phyloP scores from a whole-genome alignment of 2,888 invertebrate genomes.

The Synanthedon formicaeformis region DNA sequence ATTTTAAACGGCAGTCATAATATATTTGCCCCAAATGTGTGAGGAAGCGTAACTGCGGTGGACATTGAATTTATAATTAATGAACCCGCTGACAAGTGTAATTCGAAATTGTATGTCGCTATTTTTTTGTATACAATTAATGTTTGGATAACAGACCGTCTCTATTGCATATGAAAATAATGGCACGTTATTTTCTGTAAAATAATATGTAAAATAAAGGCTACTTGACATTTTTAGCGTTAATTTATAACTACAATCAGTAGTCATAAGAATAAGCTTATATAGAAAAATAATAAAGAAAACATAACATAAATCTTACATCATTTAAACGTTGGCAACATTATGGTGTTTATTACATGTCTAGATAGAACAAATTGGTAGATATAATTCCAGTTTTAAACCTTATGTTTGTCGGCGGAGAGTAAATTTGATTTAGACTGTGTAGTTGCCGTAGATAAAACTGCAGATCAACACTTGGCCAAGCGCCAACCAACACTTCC shows the following conservation, averaged over 20 bases:
- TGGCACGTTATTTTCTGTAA: no score
- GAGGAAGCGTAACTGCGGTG: constrained; percentile 15
- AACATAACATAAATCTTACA: no score
- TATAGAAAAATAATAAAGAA: no score
- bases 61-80: constrained; percentile 20
- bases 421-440: not conserved
- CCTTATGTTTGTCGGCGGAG: not conserved
- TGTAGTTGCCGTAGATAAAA: constrained; percentile 13
- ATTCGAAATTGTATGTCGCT: not conserved
- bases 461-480: constrained; percentile 32
- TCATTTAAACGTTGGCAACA: no score
- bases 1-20: constrained; percentile 16
- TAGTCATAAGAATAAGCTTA: no score
- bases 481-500: constrained; percentile 37
- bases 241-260: no score
- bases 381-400: not conserved
- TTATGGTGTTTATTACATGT: not conserved
- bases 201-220: no score
- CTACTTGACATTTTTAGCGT: no score
- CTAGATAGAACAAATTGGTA: not conserved
- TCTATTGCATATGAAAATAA: no score
- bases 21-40: constrained; percentile 14
- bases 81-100: constrained; percentile 4
- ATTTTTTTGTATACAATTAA: not conserved
- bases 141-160: no score